Base-by-base conservation (phyloP, 2,888 invertebrate species). In the Acanthosoma haemorrhoidale region DNA sequence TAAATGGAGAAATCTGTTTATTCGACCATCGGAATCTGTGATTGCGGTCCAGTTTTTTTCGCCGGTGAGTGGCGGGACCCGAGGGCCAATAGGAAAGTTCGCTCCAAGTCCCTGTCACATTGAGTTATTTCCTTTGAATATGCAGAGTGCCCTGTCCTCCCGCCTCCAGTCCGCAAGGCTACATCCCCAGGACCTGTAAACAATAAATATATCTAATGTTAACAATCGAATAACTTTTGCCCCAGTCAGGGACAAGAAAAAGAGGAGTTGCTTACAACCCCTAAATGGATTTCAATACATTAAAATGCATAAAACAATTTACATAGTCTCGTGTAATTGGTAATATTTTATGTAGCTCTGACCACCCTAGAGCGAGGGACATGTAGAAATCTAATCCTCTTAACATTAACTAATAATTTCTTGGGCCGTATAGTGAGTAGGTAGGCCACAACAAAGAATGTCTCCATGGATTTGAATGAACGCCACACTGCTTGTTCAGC, bases 181-280 rank as follows among this genome's bases (percentile, higher is more conserved):
- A 43, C 43, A 43, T 21, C 43, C 11, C 43, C 43, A 16, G 11
- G 43, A 18, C 43, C 43, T 43, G 43, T 43, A 43, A 43, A 43
- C 43, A 43, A 43, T 43, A 43, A 43, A 43, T 43, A 43, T 21
- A 43, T 43, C 43, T 43, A 43, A 43, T 43, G 43, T 43, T 43
- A 43, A 43, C 43, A 43, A 43, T 43, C 25, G 21, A n/a, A n/a
- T n/a, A n/a, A n/a, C n/a, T n/a, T n/a, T n/a, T n/a, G n/a, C n/a
- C n/a, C n/a, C n/a, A n/a, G n/a, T n/a, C n/a, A n/a, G n/a, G 11
- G 43, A 18, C 21, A 43, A 43, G 21, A 43, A 43, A 43, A 21
- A 21, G 43, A 43, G 25, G 43, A 43, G 43, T 43, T 21, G 43
- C 13, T 43, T 43, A 43, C 43, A 43, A 43, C 43, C 25, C 25